Base-by-base conservation (phyloP, 2,888 invertebrate species). In the Drosophila dives region DNA sequence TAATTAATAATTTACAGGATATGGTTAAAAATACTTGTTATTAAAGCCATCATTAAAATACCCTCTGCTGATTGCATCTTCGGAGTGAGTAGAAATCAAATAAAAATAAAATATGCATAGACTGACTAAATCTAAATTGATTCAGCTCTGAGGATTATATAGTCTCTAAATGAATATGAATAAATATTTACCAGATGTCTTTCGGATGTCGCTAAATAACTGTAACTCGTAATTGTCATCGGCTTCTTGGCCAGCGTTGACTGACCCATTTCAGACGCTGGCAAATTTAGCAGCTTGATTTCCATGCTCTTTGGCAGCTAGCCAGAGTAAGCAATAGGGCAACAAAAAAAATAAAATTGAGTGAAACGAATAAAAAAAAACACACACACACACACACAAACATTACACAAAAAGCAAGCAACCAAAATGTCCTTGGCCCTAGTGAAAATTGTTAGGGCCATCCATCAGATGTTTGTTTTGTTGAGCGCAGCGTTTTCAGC, bases 391-490 rank as follows among this genome's bases (percentile, higher is more conserved):
- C 33, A 7, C 33, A 55, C 36, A 20, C 34, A 64, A 45, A 29
- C 11, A 26, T 34, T 36, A 23, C 17, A 55, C 17, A 55, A 29
- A 66, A 60, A 68, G 54, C 49, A 56, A 56, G 49, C 40, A 68
- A 50, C 48, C 58, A 61, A 71, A 80, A 75, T 86, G 83, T 86
- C 84, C 89, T 86, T 86, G 86, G 84, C 66, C 75, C 83, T 78
- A 74, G 79, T 81, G 63, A 83, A 86, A 77, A 83, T 74, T 83
- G 81, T 66, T 81, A 60, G 80, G 56, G 53, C 77, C 79, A 85
- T 87, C 73, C 81, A 86, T 86, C 86, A 88, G 80, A 72, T 80
- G 78, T 78, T 78, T 78, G 79, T 81, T 81, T 72, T 78, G 81
- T 71, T 69, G 82, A 77, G 68, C 69, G 77, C 65, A 78, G 65